Evolutionary conservation across 2,797 vertebrate genomes (phyloP), one percentile per base, ranked within the genome.

Genomic region (Catostomus latipinnis): DNA sequence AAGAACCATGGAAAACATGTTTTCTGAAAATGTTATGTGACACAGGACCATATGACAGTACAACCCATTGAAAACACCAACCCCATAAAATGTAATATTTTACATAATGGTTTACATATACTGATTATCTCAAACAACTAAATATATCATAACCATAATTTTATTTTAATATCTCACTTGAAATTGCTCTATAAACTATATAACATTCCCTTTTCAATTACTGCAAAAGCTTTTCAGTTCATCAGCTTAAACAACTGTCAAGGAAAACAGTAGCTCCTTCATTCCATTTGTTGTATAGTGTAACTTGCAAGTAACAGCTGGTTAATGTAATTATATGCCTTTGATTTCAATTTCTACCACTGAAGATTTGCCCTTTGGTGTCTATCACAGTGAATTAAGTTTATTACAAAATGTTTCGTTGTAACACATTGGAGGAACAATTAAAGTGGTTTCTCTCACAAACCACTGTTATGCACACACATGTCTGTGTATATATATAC

Each of bases 291-390:
- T 49, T 57, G n/a, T 76, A 34, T 58, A 13, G 56, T 34, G 63
- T 52, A 46, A 16, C 43, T 67, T 58, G 12, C 53, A 56, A 22
- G 53, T 76, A 78, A 62, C 16, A 49, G 54, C 62, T 46, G 63
- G 75, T 78, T 62, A 56, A 50, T 57, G 49, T 73, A 82, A 82
- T 78, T 82, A 78, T 61, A 82, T 16, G 6, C 60, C 53, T 76
- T 70, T 66, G 61, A 71, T 66, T 72, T 60, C 46, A 67, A 9
- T 50, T 67, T 76, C 63, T 34, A n/a, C 52, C 10, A 49, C 12
- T 60, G 46, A 69, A 69, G n/a, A 49, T 75, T 65, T 81, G 68
- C 67, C 73, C 60, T 76, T 76, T 46, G 53, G 74, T 71, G 68
- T 18, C 68, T 60, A 53, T 65, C 76, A 67, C 68, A 76, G 70